phyloP scores from a whole-genome alignment of 2,797 vertebrate species.

The Rhyacichthys aspro region DNA sequence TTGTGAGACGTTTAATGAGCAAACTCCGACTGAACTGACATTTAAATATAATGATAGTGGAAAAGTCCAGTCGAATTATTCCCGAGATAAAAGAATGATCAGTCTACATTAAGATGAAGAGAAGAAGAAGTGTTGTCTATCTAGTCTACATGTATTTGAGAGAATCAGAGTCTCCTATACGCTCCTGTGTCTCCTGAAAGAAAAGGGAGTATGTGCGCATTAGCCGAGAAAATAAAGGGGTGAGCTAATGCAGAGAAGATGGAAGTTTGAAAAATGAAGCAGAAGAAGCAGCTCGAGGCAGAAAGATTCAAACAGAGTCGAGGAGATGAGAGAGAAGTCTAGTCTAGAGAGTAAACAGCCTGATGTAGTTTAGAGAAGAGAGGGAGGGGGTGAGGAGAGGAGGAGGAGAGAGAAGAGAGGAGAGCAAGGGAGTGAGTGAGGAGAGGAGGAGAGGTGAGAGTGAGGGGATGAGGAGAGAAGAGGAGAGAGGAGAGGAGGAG shows the following conservation, averaged over 20 bases:
- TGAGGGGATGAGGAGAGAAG: no score
- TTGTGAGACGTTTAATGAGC: conserved; percentile 11
- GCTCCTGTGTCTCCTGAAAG: neutral
- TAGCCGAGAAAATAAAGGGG: neutral
- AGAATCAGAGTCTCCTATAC: no score
- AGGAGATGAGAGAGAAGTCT: neutral
- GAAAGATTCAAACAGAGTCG: neutral
- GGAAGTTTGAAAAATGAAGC: neutral
- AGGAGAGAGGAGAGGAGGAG: no score
- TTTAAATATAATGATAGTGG: neutral
- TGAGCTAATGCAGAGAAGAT: neutral
- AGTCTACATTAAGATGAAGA: no score
- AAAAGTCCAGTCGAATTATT: neutral
- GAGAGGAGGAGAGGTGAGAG: no score
- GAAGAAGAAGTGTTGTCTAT: no score
- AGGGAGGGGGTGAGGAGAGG: neutral
- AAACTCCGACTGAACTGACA: neutral
- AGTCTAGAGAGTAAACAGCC: neutral
- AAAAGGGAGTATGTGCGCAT: neutral
- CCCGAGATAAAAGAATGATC: neutral
- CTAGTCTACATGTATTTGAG: no score
- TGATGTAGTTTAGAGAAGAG: neutral
- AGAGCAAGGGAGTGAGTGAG: no score
- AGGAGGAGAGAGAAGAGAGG: no score
- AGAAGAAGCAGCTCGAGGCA: neutral